phyloP scores from a whole-genome alignment of 2,113 vertebrate genomes.

The Xiphophorus hellerii region DNA sequence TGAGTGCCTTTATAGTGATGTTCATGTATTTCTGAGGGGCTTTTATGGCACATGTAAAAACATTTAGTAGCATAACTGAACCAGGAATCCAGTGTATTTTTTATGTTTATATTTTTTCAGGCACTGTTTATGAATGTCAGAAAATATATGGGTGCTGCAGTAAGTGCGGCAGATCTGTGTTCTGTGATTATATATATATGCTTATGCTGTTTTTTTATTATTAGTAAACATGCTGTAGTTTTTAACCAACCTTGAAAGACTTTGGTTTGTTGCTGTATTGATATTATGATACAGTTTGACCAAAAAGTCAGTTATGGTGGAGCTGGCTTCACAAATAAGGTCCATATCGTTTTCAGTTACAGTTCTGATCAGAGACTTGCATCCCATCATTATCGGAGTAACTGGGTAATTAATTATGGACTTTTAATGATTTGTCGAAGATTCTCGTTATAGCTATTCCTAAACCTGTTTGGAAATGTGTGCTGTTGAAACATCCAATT shows the following conservation, averaged over 20 bases:
- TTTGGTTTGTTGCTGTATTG: neutral
- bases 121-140: neutral
- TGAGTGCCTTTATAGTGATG: conserved; percentile 47
- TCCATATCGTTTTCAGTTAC: neutral
- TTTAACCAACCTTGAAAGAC: neutral
- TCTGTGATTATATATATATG: neutral
- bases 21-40: conserved; percentile 45
- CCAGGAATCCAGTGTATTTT: conserved; percentile 10
- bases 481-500: too few relatives aligned
- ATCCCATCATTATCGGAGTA: neutral
- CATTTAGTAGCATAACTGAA: conserved; percentile 32
- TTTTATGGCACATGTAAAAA: conserved; percentile 47
- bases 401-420: neutral
- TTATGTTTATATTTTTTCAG: neutral
- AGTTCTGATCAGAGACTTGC: too few relatives aligned
- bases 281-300: neutral
- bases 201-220: neutral
- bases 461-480: too few relatives aligned
- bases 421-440: neutral
- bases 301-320: neutral
- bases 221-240: neutral
- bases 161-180: neutral
- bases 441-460: too few relatives aligned
- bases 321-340: neutral
- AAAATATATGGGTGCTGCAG: conserved; percentile 3